Evolutionary conservation across 2,888 invertebrate species (phyloP).

Genomic region (Mythimna ferrago): DNA sequence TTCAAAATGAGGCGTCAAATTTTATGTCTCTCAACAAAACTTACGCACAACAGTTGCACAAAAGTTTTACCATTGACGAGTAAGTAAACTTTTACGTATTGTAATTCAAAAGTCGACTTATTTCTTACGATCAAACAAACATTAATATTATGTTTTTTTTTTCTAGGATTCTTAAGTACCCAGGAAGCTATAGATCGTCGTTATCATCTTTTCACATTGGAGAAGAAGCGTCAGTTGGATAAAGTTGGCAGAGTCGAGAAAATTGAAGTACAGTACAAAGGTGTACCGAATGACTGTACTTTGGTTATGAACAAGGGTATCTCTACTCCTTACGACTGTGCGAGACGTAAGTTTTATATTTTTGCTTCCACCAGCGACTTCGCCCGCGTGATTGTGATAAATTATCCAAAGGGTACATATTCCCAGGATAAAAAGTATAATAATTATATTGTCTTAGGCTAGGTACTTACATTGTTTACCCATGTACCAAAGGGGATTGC

Average conservation of each 20-base stretch:
- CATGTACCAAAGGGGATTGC: too few species aligned
- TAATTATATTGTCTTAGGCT: too few species aligned
- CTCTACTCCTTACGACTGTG: conserved; percentile 98
- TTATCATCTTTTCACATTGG: conserved; percentile 94
- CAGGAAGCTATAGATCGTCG: conserved; percentile 90
- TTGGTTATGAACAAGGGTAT: conserved; percentile 97
- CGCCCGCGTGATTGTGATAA: too few species aligned
- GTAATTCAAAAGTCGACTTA: neutral
- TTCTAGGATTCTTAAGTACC: conserved; percentile 86
- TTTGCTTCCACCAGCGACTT: neutral
- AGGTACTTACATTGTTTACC: too few species aligned
- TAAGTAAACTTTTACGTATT: conserved; percentile 59
- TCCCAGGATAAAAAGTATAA: too few species aligned
- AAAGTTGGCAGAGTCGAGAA: conserved; percentile 97
- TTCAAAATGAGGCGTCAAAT: conserved; percentile 80
- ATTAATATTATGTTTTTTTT: conserved; percentile 24
- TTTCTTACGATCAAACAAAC: neutral
- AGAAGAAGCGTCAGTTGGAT: conserved; percentile 93
- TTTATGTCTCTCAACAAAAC: conserved; percentile 70
- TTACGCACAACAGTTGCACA: conserved; percentile 68
- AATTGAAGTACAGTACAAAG: conserved; percentile 95
- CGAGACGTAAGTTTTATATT: conserved; percentile 92
- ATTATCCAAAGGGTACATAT: too few species aligned
- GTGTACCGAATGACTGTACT: conserved; percentile 93
- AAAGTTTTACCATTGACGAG: conserved; percentile 69